Evolutionary conservation across 2,113 vertebrate genomes (phyloP).

Genomic region (Phalacrocorax carbo): DNA sequence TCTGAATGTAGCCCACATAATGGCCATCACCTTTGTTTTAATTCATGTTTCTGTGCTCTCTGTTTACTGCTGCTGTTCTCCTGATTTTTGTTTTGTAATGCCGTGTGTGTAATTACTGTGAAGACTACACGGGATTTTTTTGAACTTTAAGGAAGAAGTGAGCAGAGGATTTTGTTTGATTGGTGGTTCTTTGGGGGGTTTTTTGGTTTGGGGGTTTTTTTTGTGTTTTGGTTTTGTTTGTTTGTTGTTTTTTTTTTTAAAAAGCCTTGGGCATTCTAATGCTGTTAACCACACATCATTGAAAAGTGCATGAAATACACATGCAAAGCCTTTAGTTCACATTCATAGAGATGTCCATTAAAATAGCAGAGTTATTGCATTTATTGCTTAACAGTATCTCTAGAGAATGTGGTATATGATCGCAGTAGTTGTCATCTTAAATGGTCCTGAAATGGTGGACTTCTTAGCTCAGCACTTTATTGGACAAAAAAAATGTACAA

Average conservation of each 20-base stretch:
- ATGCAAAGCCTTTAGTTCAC: neutral
- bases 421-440: neutral
- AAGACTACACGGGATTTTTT: constrained; percentile 25
- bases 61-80: constrained; percentile 41
- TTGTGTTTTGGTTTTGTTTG: too few species aligned
- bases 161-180: neutral
- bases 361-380: neutral
- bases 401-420: neutral
- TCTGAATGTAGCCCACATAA: constrained; percentile 32
- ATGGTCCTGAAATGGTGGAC: neutral
- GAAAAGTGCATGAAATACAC: neutral
- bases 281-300: neutral
- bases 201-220: too few species aligned
- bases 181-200: too few species aligned
- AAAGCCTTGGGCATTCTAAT: neutral
- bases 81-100: constrained; percentile 25
- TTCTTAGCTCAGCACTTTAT: neutral
- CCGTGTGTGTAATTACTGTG: constrained; percentile 21
- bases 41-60: constrained; percentile 25
- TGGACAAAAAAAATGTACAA: neutral
- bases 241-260: constrained; percentile 16
- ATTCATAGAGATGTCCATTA: neutral
- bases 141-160: constrained; percentile 9
- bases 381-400: neutral
- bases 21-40: constrained; percentile 22